A percentile compares a stretch with the other conserved stretches of the same genome.
Evolutionary conservation across 2,797 vertebrate genomes (phyloP).

Genomic region (Sciaenops ocellatus): DNA sequence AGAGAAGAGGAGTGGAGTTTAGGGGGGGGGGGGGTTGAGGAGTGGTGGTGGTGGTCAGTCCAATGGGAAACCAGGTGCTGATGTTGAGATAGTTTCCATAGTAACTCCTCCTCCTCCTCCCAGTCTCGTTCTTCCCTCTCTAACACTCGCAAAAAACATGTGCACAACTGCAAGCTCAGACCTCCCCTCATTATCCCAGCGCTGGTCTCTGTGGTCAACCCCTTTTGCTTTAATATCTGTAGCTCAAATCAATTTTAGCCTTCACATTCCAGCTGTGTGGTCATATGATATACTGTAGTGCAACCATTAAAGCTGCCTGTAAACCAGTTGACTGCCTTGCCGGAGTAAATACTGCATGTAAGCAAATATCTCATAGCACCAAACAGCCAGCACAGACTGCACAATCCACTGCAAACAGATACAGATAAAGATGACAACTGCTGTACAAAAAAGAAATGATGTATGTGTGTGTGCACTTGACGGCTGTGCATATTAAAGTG

Average conservation of each 20-base stretch:
- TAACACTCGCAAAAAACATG: conserved; percentile 39
- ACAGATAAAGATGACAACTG: conserved; percentile 34
- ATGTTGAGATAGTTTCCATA: conserved; percentile 83
- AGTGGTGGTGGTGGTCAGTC: conserved; percentile 57
- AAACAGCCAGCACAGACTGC: conserved; percentile 16
- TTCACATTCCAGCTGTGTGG: conserved; percentile 49
- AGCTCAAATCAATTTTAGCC: conserved; percentile 55
- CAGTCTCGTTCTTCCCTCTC: conserved; percentile 32
- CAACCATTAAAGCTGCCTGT: conserved; percentile 26
- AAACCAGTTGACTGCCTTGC: conserved; percentile 2
- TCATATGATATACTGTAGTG: conserved; percentile 34
- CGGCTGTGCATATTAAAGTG: not conserved
- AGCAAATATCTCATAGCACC: conserved; percentile 32
- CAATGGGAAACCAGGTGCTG: conserved; percentile 73
- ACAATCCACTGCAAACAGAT: conserved; percentile 31
- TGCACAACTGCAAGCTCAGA: conserved; percentile 37
- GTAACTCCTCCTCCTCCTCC: conserved; percentile 68
- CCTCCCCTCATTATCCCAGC: conserved; percentile 25
- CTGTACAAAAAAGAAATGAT: conserved; percentile 36
- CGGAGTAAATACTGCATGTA: conserved; percentile 35
- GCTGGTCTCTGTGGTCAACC: conserved; percentile 37
- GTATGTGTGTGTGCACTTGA: conserved; percentile 20
- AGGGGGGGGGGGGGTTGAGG: conserved; percentile 20
- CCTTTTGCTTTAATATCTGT: conserved; percentile 47
- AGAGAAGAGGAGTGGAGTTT: conserved; percentile 14